Conservation (phyloP, 2,797 vertebrate species). For the Gadopsis marmoratus region DNA sequence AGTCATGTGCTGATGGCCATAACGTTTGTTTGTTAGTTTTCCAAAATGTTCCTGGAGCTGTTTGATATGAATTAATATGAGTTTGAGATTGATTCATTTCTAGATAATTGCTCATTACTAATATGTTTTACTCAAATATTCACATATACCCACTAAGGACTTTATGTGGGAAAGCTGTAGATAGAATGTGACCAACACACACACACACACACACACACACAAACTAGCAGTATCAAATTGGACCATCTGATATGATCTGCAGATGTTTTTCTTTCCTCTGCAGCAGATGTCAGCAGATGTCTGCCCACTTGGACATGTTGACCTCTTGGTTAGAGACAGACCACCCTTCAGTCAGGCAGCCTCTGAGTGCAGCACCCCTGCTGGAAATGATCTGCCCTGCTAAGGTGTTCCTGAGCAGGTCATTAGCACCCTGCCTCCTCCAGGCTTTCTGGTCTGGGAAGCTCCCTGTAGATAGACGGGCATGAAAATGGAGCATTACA, state of each 20-base stretch:
- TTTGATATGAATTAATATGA: not conserved
- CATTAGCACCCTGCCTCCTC: not conserved
- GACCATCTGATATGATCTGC: constrained; percentile 61
- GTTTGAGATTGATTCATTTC: not conserved
- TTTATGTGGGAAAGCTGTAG: not conserved
- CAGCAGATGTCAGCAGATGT: constrained; percentile 74
- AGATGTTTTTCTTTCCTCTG: constrained; percentile 75
- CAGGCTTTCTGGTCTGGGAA: constrained; percentile 2
- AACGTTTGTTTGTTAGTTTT: not conserved
- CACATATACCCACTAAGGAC: not conserved
- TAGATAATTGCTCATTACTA: not conserved
- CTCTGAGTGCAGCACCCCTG: constrained; percentile 1
- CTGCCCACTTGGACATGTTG: constrained; percentile 34
- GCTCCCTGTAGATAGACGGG: not conserved
- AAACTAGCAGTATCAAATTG: constrained; percentile 34
- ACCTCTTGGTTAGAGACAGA: constrained; percentile 34
- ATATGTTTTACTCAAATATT: not conserved
- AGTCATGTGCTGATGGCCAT: not conserved
- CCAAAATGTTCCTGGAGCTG: not conserved
- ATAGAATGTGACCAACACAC: not conserved
- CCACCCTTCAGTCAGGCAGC: constrained; percentile 31
- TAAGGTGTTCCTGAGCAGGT: constrained; percentile 32
- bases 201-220: constrained; percentile 19
- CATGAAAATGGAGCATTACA: constrained; percentile 29
- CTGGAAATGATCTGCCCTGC: constrained; percentile 35